These are phyloP conservation scores for Aptenodytes patagonicus DNA, from an alignment of 2,113 vertebrate genomes.

Conservation along the genomic window DNA sequence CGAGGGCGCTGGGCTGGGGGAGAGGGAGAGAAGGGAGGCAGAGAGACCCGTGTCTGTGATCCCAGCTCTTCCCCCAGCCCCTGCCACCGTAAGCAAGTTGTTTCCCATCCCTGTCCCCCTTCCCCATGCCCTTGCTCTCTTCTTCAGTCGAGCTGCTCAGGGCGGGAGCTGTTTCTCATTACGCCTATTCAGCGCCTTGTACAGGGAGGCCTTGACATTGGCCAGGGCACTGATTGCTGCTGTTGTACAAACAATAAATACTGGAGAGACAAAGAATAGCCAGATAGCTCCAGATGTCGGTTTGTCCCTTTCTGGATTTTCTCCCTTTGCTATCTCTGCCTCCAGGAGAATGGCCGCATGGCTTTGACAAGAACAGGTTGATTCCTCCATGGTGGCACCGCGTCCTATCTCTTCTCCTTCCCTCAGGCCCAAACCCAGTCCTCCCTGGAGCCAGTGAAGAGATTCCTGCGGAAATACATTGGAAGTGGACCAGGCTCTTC, in stretches of 20 bases:
- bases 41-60: neutral
- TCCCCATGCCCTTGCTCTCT: neutral
- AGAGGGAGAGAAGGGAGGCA: neutral
- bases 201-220: neutral
- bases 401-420: neutral
- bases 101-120: neutral
- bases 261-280: neutral
- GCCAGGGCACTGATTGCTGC: neutral
- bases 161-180: neutral
- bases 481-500: neutral
- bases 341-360: accelerated
- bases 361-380: neutral
- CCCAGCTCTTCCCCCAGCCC: neutral
- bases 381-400: neutral
- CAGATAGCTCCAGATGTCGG: neutral
- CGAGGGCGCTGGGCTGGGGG: neutral
- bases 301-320: neutral
- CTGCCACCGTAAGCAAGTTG: neutral
- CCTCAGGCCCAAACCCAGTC: neutral
- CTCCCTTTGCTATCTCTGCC: neutral
- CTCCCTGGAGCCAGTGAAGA: neutral
- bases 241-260: neutral
- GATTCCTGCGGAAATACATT: neutral
- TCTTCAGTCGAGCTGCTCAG: neutral
- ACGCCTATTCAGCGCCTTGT: neutral